Percentiles rank a stretch among this genome's conserved stretches.
These are phyloP conservation scores for Portevinia maculata DNA, from an alignment of 2,888 invertebrate genomes.

Conservation along the genomic window DNA sequence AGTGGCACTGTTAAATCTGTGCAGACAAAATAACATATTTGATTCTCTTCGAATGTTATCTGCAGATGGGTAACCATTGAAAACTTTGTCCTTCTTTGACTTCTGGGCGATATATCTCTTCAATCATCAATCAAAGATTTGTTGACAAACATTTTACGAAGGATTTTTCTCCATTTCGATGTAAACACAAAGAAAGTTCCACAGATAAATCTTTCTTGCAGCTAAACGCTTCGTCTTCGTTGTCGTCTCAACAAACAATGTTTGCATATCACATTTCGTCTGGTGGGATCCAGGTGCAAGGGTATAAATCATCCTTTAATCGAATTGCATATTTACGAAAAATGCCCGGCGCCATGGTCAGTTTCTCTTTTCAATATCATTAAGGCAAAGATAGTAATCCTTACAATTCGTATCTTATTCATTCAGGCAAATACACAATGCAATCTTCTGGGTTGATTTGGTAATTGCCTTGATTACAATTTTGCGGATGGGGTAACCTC, in stretches of 20 bases:
- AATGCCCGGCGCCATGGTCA: constrained; percentile 60
- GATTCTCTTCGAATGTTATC: constrained; percentile 22
- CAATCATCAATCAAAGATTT: constrained; percentile 66
- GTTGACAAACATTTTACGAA: constrained; percentile 65
- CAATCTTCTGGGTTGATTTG: constrained; percentile 40
- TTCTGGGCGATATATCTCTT: constrained; percentile 47
- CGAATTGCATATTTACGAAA: constrained; percentile 61
- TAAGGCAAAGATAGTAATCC: constrained; percentile 21
- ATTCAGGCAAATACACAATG: constrained; percentile 28
- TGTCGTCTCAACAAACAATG: constrained; percentile 24
- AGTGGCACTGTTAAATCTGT: background rate
- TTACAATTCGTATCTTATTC: constrained; percentile 24
- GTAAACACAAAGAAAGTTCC: constrained; percentile 65
- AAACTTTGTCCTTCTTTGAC: constrained; percentile 1
- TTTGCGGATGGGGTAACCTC: constrained; percentile 48
- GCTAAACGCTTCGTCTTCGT: constrained; percentile 22
- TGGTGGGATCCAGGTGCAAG: constrained; percentile 63
- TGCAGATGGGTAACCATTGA: background rate
- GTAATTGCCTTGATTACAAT: constrained; percentile 67
- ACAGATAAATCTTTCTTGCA: constrained; percentile 69
- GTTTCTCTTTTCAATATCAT: constrained; percentile 1
- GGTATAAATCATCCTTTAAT: constrained; percentile 68
- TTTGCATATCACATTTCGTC: constrained; percentile 66
- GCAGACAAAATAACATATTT: background rate
- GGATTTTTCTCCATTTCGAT: constrained; percentile 38